Conservation (phyloP, 64 coral and sea anemone species). For the Actinia tenebrosa region DNA sequence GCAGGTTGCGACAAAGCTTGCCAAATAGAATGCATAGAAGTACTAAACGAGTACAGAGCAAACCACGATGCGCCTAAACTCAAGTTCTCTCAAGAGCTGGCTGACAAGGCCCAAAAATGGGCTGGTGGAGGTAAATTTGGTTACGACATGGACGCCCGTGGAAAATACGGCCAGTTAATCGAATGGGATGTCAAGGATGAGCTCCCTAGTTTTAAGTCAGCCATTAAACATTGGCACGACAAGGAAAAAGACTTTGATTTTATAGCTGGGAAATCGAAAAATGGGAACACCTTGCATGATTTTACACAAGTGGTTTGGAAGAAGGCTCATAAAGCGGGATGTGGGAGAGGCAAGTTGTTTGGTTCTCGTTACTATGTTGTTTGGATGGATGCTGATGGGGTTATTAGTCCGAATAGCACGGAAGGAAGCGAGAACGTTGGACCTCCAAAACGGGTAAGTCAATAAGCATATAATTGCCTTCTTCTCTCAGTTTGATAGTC, state of each 20-base stretch:
- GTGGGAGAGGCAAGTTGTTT: conserved; percentile 62
- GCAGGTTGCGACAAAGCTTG: conserved; percentile 57
- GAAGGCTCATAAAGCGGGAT: conserved; percentile 66
- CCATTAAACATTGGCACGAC: conserved; percentile 85
- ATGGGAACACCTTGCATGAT: conserved; percentile 77
- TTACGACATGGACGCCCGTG: conserved; percentile 73
- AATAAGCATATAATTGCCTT: not conserved
- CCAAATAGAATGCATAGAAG: conserved; percentile 74
- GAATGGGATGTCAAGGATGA: conserved; percentile 85
- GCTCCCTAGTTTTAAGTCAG: conserved; percentile 57
- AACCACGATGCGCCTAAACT: conserved; percentile 64
- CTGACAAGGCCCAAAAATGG: conserved; percentile 72
- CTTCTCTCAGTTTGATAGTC: no score
- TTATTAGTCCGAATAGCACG: conserved; percentile 38
- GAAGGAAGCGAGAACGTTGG: conserved; percentile 50
- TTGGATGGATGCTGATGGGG: conserved; percentile 90
- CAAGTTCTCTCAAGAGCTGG: conserved; percentile 54
- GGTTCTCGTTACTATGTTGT: conserved; percentile 84
- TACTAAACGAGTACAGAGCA: conserved; percentile 70
- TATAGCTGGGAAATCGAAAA: conserved; percentile 36
- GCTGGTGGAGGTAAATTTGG: conserved; percentile 81
- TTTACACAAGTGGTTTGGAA: conserved; percentile 94
- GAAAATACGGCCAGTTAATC: conserved; percentile 85
- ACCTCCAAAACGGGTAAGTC: conserved; percentile 47
- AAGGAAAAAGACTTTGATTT: conserved; percentile 85